phyloP scores from a whole-genome alignment of 2,888 invertebrate species.

The Xestia sexstrigata region DNA sequence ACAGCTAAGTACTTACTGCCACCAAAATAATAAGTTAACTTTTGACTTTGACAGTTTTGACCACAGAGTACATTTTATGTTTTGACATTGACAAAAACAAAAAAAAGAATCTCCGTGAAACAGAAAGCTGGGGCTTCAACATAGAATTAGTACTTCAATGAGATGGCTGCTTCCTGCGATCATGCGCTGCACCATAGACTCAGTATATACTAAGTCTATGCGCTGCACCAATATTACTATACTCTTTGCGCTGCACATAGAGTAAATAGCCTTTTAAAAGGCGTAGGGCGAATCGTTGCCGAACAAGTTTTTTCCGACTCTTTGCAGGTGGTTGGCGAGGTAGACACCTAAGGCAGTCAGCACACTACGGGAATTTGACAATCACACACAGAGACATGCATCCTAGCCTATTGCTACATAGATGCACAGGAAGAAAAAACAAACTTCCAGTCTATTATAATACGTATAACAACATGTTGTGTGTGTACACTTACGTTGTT shows the following conservation, averaged over 20 bases:
- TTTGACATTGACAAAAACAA: slow-evolving; percentile 32
- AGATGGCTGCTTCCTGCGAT: neutral
- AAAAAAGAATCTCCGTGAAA: neutral
- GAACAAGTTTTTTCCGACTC: neutral
- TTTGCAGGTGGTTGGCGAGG: neutral
- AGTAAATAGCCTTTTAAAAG: neutral
- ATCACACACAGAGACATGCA: neutral
- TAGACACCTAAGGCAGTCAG: neutral
- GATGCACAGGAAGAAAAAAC: no score
- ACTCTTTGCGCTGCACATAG: neutral
- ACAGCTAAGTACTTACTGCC: neutral
- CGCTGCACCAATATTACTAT: no score
- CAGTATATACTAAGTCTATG: no score
- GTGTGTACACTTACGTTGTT: no score
- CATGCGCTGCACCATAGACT: neutral
- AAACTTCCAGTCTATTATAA: no score
- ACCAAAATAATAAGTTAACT: neutral
- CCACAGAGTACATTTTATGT: no score
- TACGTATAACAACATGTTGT: no score
- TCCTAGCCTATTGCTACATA: neutral
- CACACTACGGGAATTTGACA: neutral
- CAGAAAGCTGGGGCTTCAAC: neutral
- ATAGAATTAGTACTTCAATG: neutral
- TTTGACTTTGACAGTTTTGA: slow-evolving; percentile 12
- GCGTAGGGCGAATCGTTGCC: neutral